Percentiles rank a stretch among this genome's conserved stretches.
Evolutionary conservation across 2,113 vertebrate species (phyloP).

Genomic region (Pseudorectes ferrugineus): DNA sequence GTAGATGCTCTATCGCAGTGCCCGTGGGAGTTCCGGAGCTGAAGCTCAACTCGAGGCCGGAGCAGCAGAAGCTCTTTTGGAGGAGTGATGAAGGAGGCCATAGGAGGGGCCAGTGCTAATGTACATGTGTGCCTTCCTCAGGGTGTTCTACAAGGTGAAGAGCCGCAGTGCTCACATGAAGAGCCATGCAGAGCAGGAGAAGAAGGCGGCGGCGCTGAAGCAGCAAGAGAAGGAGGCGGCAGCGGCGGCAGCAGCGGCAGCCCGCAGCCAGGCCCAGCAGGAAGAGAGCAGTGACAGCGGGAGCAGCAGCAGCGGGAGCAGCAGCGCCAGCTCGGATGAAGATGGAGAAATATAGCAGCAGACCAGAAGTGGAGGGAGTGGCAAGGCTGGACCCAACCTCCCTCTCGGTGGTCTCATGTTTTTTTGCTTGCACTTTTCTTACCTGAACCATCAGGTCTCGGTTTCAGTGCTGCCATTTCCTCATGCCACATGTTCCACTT

Average conservation of each 20-base stretch:
- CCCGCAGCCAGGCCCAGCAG: constrained; percentile 65
- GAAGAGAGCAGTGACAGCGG: constrained; percentile 52
- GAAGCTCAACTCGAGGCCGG: neutral
- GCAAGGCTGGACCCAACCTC: constrained; percentile 33
- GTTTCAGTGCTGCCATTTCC: constrained; percentile 28
- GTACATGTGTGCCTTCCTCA: neutral
- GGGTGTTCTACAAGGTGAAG: constrained; percentile 97
- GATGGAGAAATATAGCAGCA: constrained; percentile 70
- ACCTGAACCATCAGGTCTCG: neutral
- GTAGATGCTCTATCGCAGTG: neutral
- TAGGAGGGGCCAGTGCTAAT: neutral
- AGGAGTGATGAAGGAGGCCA: neutral
- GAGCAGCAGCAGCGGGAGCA: constrained; percentile 68
- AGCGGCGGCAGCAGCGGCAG: neutral
- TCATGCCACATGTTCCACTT: neutral
- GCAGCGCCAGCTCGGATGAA: constrained; percentile 74
- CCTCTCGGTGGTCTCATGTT: neutral
- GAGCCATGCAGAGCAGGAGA: constrained; percentile 96
- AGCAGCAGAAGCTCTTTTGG: neutral
- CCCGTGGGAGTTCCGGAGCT: rapidly evolving
- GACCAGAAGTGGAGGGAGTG: neutral
- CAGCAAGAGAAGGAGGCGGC: constrained; percentile 82
- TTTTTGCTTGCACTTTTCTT: constrained; percentile 5
- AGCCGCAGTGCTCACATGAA: constrained; percentile 99
- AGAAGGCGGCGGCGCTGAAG: constrained; percentile 87